Percentiles rank a stretch among this genome's conserved stretches.
Evolutionary conservation across 2,888 invertebrate species (phyloP).

Genomic region (Pedicia rivosa): DNA sequence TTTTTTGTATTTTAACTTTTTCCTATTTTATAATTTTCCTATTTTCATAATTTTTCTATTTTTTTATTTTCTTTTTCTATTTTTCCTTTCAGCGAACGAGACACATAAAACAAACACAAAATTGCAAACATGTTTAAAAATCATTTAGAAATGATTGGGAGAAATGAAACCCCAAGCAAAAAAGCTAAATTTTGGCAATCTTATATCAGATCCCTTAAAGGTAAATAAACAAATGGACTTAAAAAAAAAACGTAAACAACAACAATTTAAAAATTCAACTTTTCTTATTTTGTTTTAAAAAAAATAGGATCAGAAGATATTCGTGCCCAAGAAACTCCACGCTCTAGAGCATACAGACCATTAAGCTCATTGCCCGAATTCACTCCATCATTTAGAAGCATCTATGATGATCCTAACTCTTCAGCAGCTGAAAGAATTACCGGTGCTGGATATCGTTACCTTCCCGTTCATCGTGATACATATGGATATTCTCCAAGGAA

Average conservation of each 20-base stretch:
- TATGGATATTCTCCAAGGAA: slow-evolving; percentile 80
- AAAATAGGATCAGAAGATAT: slow-evolving; percentile 73
- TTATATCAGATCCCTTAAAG: slow-evolving; percentile 82
- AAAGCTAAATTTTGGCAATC: slow-evolving; percentile 92
- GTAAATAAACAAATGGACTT: slow-evolving; percentile 33
- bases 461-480: slow-evolving; percentile 77
- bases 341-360: slow-evolving; percentile 42
- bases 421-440: slow-evolving; percentile 70
- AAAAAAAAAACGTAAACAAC: not conserved
- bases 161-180: slow-evolving; percentile 81
- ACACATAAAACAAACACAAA: slow-evolving; percentile 38
- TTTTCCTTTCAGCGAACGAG: slow-evolving; percentile 66
- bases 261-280: slow-evolving; percentile 1
- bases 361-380: slow-evolving; percentile 63
- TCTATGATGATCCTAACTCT: slow-evolving; percentile 63
- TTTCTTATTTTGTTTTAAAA: slow-evolving; percentile 2
- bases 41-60: too few relatives aligned
- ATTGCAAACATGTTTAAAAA: slow-evolving; percentile 72
- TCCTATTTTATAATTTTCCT: too few relatives aligned
- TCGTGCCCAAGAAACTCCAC: slow-evolving; percentile 72
- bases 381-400: slow-evolving; percentile 61
- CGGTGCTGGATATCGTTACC: slow-evolving; percentile 78
- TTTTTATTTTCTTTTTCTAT: slow-evolving; percentile 17
- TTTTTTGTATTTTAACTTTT: too few relatives aligned
- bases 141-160: slow-evolving; percentile 87